Evolutionary conservation across 2,113 vertebrate genomes (phyloP).

Genomic region (Burhinus bistriatus): DNA sequence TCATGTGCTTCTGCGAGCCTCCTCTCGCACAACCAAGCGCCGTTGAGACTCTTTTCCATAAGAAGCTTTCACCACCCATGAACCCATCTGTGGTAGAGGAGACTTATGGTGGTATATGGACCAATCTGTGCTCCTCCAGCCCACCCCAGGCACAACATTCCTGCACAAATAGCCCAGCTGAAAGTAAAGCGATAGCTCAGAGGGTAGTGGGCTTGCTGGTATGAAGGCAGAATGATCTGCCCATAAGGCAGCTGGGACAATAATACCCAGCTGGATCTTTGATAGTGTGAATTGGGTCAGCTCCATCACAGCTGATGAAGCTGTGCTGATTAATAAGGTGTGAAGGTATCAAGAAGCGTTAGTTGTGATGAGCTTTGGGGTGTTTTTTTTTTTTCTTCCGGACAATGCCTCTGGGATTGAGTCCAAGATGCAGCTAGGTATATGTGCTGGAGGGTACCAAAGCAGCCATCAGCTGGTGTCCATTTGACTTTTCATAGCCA

Average conservation of each 20-base stretch:
- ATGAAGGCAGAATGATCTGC: not conserved
- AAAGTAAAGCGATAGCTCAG: not conserved
- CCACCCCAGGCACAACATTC: not conserved
- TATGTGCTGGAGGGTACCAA: not conserved
- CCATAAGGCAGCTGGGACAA: not conserved
- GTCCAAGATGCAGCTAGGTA: not conserved
- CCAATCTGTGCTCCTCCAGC: not conserved
- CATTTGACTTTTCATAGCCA: not conserved
- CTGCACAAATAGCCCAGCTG: not conserved
- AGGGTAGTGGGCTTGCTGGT: not conserved
- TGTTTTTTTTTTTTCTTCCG: not conserved
- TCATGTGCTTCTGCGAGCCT: not conserved
- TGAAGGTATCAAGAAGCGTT: not conserved
- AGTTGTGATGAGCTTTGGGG: not conserved
- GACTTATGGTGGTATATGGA: rapidly evolving
- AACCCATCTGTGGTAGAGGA: not conserved
- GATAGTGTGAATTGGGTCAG: not conserved
- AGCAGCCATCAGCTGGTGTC: not conserved
- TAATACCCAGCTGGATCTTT: not conserved
- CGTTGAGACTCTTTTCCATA: not conserved
- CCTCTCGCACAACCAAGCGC: not conserved
- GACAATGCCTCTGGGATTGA: too few relatives aligned
- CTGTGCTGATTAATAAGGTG: not conserved
- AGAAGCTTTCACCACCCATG: not conserved
- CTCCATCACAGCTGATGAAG: not conserved